A percentile compares a stretch with the other conserved stretches of the same genome.
These are phyloP conservation scores for Halocynthia roretzi DNA, from an alignment of 23 tunicate species.

Conservation along the genomic window DNA sequence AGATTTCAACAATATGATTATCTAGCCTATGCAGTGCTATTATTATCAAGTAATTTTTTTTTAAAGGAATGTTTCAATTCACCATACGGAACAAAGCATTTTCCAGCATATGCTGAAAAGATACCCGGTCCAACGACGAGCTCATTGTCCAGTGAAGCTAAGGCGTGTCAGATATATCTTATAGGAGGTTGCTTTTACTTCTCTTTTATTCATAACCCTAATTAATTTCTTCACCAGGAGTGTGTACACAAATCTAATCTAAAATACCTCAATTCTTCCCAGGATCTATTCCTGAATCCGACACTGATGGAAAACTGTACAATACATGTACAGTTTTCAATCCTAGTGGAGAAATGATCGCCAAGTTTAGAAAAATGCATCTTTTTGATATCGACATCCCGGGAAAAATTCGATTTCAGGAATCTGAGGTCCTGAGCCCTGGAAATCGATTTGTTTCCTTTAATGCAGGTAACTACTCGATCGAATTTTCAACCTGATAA, in stretches of 20 bases:
- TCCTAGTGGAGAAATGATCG: constrained; percentile 86
- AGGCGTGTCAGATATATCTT: constrained; percentile 72
- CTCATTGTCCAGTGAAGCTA: constrained; percentile 62
- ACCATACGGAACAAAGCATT: constrained; percentile 95
- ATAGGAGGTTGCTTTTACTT: constrained; percentile 48
- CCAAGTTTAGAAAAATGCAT: constrained; percentile 87
- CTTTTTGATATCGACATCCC: constrained; percentile 96
- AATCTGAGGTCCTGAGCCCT: constrained; percentile 75
- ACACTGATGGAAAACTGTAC: constrained; percentile 41
- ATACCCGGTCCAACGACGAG: constrained; percentile 87
- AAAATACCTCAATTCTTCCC: not conserved
- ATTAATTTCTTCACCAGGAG: not conserved
- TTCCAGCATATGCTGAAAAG: constrained; percentile 92
- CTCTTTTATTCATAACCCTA: not conserved
- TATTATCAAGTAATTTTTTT: not conserved
- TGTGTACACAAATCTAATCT: not conserved
- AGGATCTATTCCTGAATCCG: constrained; percentile 92
- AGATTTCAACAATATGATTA: too few species aligned
- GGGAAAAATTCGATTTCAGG: constrained; percentile 89
- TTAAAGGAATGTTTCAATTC: constrained; percentile 91
- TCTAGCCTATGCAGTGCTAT: too few species aligned
- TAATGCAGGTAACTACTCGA: constrained; percentile 21
- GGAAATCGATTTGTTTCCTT: constrained; percentile 60
- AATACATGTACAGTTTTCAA: constrained; percentile 88
- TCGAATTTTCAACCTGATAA: too few species aligned